Evolutionary conservation across 2,888 invertebrate genomes (phyloP), one percentile per base, ranked within the genome.

Genomic region (Zeuzera pyrina): DNA sequence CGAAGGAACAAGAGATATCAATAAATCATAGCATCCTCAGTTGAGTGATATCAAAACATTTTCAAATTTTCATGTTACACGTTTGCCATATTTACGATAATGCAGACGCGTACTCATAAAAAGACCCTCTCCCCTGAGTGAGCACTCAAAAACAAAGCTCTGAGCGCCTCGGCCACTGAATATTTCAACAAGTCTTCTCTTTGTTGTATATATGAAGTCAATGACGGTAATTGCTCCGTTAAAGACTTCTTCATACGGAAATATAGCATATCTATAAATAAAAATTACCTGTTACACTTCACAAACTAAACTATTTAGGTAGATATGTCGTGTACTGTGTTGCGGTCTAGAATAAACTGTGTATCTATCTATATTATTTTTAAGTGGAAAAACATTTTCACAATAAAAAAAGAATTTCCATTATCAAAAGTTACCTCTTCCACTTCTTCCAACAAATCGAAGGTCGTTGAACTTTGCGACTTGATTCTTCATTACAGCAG

Each of bases 381-480:
- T n/a, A n/a, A n/a, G n/a, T n/a, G n/a, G n/a, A n/a, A n/a, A n/a
- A n/a, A n/a, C n/a, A n/a, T n/a, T n/a, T n/a, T n/a, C n/a, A n/a
- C n/a, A n/a, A n/a, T n/a, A n/a, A n/a, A n/a, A n/a, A n/a, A n/a
- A n/a, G n/a, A n/a, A n/a, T n/a, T n/a, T n/a, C n/a, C n/a, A n/a
- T n/a, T n/a, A n/a, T 15, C 13, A 27, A n/a, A 15, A 46, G 90
- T 91, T 66, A 97, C 98, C 98, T 88, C 98, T 86, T 32, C 98
- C 98, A 66, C 97, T 97, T 54, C 97, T 87, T 29, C 98, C 98
- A 52, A 98, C 96, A 84, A 98, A 98, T 70, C 98, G 87, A 36
- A 98, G 87, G 85, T 98, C 98, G 70, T 96, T 97, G 79, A 98
- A 98, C 85, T 96, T 96, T 32, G 98, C 98, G 47, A 97, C 94